Base-by-base conservation (phyloP, 1,140 invertebrate species). In the Drosophila athabasca region DNA sequence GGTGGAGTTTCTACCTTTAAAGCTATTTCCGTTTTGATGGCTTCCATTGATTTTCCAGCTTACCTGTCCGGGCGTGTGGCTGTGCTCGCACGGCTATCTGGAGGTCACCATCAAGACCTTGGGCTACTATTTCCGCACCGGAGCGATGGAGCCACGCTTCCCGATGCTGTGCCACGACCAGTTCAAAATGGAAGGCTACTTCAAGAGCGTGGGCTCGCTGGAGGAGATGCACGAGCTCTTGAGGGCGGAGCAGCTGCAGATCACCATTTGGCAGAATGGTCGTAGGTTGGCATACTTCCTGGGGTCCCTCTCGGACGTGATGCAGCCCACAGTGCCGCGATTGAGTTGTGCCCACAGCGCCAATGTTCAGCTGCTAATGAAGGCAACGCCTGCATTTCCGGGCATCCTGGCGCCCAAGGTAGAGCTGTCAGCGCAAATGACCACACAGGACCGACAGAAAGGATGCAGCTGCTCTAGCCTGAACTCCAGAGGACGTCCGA, bases 61-160 rank as follows among this genome's bases (percentile, higher is more conserved):
- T 1, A 91, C 90, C 19, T 91, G 90, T 24, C 90, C 90, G 0
- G 90, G 90, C 11, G 90, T 91, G 60, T 91, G 90, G 90, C 74
- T 91, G 2, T 91, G 90, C 24, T 83, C 85, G 0, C 90, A 90
- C 71, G 90, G 90, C 6, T 85, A 79, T 57, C 31, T 91, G 55
- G 90, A 91, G 72, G 74, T 65, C 8, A 91, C 90, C 8, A 55
- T 91, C 5, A 91, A 90, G 41, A 89, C 90, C 3, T 59, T 91
- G 58, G 90, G 90, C 22, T 91, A 91, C 43, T 90, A 88, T 49
- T 90, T 91, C 53, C 78, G 90, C 29, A 91, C 90, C 0, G 89
- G 89, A 5, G 82, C 89, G 8, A 88, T 91, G 90, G 90, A 91
- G 24, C 85, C 90, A 0, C 76, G 81, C 6, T 91, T 91, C 66